Base-by-base conservation (phyloP, 2,888 invertebrate genomes). In the Heliconius ethilla region DNA sequence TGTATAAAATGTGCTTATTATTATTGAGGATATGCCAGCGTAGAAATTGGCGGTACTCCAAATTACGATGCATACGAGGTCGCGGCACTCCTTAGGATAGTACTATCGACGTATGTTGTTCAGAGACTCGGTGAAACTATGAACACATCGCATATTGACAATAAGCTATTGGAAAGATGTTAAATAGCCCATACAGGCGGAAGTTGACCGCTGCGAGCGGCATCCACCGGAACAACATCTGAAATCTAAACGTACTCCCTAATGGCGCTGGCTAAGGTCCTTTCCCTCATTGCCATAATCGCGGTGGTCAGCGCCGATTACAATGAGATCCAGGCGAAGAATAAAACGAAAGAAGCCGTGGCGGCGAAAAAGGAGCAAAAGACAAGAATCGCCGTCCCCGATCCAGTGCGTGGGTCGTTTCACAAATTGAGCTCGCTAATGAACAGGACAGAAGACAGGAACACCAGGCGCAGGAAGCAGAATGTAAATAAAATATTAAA, bases 321-420 rank as follows among this genome's bases (percentile, higher is more conserved):
- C 15, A 69, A 94, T 91, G 93, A 93, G 87, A 83, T 89, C 87
- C 81, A 92, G 87, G 86, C 91, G 86, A 88, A 91, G 87, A 86
- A 87, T 88, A 90, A 93, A 89, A 85, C 87, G 87, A 85, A 89
- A 87, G 89, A 92, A 87, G 83, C 94, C 92, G 0, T 93, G 94
- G 94, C 88, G 93, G 77, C 91, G 92, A 92, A 93, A 91, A 93
- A 89, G 81, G 92, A 90, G 76, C 89, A 89, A 78, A 88, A 86
- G 29, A 83, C 89, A 6, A 84, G 92, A 18, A 91, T 91, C 1
- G 92, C 92, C 0, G 88, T 84, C 74, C 90, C 92, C 0, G 88
- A 87, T 0, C 86, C 87, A 10, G 89, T 90, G 59, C 85, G 86
- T 9, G 90, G 92, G 4, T 89, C 93, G 1, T 84, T 94, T 37